Conservation (phyloP, 2,113 vertebrate species). For the Egretta garzetta region DNA sequence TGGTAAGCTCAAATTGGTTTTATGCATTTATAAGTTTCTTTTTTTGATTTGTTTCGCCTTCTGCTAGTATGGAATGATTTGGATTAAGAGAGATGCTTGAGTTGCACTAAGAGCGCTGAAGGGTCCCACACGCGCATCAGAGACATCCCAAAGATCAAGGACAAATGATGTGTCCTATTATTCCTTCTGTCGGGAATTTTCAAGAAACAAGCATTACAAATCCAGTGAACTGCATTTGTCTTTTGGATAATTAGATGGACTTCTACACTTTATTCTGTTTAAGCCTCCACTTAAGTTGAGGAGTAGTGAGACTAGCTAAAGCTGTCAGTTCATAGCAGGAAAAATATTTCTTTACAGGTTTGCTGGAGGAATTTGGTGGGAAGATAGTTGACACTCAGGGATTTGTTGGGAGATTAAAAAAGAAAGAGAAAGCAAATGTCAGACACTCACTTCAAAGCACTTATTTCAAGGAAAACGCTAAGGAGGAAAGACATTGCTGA, state of each 20-base stretch:
- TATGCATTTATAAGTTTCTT: background rate
- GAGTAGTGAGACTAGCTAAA: background rate
- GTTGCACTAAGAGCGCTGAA: background rate
- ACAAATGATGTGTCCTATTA: background rate
- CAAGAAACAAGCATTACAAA: background rate
- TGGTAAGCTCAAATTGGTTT: background rate
- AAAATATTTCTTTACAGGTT: background rate
- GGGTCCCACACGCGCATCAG: background rate
- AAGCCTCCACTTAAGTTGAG: background rate
- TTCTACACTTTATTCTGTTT: background rate
- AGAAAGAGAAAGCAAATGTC: background rate
- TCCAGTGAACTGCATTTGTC: background rate
- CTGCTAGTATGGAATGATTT: background rate
- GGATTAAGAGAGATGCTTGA: background rate
- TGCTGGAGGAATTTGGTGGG: background rate
- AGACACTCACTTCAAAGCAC: constrained; percentile 37
- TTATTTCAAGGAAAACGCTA: constrained; percentile 37
- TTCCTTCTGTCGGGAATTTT: background rate
- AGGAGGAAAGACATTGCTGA: background rate
- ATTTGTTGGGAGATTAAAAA: constrained; percentile 16
- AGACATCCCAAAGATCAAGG: background rate
- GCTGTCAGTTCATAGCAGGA: background rate
- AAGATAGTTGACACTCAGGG: background rate
- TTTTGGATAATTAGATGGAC: background rate
- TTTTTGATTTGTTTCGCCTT: background rate